A percentile compares a stretch with the other conserved stretches of the same genome.
Conservation (phyloP, 2,888 invertebrate species). For the Lysandra bellargus region DNA sequence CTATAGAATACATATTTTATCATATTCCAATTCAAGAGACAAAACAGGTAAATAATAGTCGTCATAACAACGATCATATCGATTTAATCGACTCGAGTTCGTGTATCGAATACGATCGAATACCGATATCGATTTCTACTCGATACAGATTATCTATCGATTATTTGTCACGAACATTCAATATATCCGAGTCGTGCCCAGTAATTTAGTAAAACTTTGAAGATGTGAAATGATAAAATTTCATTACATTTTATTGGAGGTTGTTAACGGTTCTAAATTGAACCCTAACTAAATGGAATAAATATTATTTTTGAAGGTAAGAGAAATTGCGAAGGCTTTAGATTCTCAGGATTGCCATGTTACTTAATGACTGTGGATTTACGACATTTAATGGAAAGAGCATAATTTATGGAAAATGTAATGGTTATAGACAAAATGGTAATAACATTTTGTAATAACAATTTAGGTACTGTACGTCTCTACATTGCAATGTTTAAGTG, state of each 20-base stretch:
- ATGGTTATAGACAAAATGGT: neutral
- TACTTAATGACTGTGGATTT: slow-evolving; percentile 10
- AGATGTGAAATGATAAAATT: slow-evolving; percentile 17
- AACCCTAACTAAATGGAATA: neutral
- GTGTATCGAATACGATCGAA: slow-evolving; percentile 50
- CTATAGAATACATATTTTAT: neutral
- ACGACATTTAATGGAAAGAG: slow-evolving; percentile 5
- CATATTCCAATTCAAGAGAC: neutral
- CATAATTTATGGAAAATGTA: neutral
- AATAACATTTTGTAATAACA: neutral
- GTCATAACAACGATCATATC: slow-evolving; percentile 49
- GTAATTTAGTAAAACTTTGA: slow-evolving; percentile 39
- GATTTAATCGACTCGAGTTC: slow-evolving; percentile 62
- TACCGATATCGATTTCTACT: slow-evolving; percentile 43
- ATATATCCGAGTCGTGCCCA: slow-evolving; percentile 45
- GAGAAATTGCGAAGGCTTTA: neutral
- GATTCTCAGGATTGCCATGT: slow-evolving; percentile 14
- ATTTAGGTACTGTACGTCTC: neutral
- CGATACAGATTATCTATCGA: slow-evolving; percentile 52
- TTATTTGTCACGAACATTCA: slow-evolving; percentile 65
- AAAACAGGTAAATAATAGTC: slow-evolving; percentile 22
- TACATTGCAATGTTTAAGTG: neutral
- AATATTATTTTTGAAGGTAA: neutral
- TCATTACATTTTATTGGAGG: slow-evolving; percentile 11
- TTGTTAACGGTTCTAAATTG: neutral